Percentiles rank a stretch among this genome's conserved stretches.
Conservation (phyloP, 2,113 vertebrate genomes). For the Meles meles region DNA sequence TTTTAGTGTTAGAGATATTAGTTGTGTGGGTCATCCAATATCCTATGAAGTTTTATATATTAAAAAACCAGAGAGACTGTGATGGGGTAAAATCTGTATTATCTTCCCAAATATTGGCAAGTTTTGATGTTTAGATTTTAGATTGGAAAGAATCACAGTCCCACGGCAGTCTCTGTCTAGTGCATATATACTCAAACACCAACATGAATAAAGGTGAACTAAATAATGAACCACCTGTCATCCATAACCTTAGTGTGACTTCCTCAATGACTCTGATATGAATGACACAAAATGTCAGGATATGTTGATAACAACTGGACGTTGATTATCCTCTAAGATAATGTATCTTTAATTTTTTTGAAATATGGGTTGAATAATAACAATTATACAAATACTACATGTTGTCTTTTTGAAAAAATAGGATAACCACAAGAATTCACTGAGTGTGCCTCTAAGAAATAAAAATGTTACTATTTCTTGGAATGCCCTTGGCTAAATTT, state of each 20-base stretch:
- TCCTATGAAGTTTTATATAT: not conserved
- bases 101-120: not conserved
- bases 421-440: not conserved
- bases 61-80: not conserved
- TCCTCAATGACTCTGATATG: not conserved
- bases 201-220: not conserved
- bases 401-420: constrained; percentile 13
- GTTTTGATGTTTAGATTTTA: not conserved
- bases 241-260: not conserved
- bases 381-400: not conserved
- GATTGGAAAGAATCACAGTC: not conserved
- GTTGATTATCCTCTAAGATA: not conserved
- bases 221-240: not conserved
- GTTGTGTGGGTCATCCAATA: not conserved
- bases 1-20: constrained; percentile 50
- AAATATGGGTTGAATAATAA: constrained; percentile 8
- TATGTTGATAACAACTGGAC: not conserved
- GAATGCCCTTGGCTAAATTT: not conserved
- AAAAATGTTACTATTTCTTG: not conserved
- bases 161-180: not conserved
- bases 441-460: not conserved
- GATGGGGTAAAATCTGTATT: not conserved
- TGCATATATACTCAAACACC: not conserved
- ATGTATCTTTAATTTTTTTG: not conserved
- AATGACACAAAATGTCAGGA: not conserved